Conservation (phyloP, 2,797 vertebrate species). For the Calcarius lapponicus region DNA sequence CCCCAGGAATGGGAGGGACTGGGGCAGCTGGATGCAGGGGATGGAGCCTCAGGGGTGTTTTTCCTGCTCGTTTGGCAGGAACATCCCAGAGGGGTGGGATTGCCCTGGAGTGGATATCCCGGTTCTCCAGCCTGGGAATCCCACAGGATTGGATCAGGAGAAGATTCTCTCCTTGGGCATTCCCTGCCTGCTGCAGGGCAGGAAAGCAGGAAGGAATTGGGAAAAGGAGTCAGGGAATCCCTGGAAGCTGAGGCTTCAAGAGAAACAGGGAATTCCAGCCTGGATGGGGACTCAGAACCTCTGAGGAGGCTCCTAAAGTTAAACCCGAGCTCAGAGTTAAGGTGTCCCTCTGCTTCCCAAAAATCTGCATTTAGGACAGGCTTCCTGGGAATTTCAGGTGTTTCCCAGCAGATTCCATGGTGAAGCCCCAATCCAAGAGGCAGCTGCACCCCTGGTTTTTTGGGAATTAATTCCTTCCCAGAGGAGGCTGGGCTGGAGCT, state of each 20-base stretch:
- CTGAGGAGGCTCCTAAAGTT: background rate
- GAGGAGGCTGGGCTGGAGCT: accelerated
- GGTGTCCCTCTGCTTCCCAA: background rate
- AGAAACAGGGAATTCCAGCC: background rate
- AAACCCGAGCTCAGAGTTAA: accelerated
- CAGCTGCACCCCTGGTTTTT: background rate
- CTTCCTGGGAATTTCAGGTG: background rate
- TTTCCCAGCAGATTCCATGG: background rate
- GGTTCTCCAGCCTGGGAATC: accelerated
- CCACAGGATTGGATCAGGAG: accelerated
- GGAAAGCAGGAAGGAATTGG: background rate
- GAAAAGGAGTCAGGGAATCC: background rate
- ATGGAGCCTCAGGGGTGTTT: background rate
- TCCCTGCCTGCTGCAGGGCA: background rate
- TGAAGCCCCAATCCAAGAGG: background rate
- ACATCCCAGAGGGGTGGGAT: background rate
- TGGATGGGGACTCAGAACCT: accelerated
- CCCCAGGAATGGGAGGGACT: background rate
- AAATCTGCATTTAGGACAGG: accelerated
- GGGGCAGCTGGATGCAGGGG: background rate
- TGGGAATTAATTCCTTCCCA: background rate
- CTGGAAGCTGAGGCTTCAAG: background rate
- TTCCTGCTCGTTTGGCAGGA: background rate
- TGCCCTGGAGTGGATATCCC: accelerated
- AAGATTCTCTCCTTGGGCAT: background rate